Percentiles rank a stretch among this genome's conserved stretches.
Conservation (phyloP, 1,140 invertebrate species). For the Dufourea novaeangliae region DNA sequence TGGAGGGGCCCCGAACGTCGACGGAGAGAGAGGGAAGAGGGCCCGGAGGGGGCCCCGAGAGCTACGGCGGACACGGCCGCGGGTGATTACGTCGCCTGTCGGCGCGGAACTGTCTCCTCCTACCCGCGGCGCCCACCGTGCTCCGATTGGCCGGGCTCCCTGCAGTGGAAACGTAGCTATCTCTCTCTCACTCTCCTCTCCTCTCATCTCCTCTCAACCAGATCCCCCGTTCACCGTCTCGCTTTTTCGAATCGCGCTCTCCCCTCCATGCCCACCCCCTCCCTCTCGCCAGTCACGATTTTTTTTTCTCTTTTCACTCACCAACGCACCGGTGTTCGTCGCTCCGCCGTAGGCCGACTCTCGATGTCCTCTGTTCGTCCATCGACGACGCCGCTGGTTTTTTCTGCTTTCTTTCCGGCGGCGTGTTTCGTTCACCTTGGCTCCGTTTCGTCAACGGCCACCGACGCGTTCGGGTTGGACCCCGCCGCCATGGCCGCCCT, state of each 20-base stretch:
- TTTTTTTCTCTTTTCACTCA: conserved; percentile 28
- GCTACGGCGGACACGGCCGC: conserved; percentile 73
- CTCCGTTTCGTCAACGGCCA: conserved; percentile 27
- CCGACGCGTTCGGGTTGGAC: conserved; percentile 8
- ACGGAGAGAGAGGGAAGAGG: conserved; percentile 61
- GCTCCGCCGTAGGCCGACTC: background rate
- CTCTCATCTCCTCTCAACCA: conserved; percentile 38
- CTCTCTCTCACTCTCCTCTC: conserved; percentile 40
- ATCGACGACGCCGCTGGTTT: background rate
- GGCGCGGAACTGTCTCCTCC: conserved; percentile 81
- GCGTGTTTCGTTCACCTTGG: conserved; percentile 40
- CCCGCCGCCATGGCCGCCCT: conserved; percentile 20
- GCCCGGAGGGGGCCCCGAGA: conserved; percentile 69
- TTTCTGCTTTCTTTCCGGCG: conserved; percentile 39
- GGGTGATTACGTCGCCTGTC: conserved; percentile 81
- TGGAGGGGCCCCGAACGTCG: conserved; percentile 15
- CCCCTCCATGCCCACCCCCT: conserved; percentile 31
- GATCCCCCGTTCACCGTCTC: conserved; percentile 7
- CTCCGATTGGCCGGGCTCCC: conserved; percentile 73
- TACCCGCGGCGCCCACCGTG: conserved; percentile 77
- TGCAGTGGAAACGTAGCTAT: conserved; percentile 60
- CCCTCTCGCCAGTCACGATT: background rate
- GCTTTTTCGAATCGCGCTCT: conserved; percentile 49
- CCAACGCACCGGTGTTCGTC: conserved; percentile 8
- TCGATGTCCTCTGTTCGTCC: conserved; percentile 8